Percentiles rank a stretch among this genome's conserved stretches.
Evolutionary conservation across 2,113 vertebrate genomes (phyloP).

Genomic region (Gavialis gangeticus): DNA sequence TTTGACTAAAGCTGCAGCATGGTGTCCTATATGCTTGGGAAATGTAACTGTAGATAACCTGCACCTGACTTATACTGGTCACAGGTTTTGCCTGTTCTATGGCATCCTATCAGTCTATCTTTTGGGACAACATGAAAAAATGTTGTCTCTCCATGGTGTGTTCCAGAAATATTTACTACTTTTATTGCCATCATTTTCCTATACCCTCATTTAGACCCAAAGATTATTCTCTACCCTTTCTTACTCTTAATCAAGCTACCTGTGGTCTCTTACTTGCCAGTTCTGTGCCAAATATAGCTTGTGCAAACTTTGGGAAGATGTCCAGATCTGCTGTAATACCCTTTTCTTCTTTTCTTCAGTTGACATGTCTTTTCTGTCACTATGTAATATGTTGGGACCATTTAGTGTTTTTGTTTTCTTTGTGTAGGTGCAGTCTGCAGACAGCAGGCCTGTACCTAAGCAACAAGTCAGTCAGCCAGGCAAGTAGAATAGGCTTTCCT

Average conservation of each 20-base stretch:
- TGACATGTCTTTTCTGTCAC: not conserved
- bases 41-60: not conserved
- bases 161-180: not conserved
- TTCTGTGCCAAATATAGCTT: not conserved
- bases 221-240: not conserved
- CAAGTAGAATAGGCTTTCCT: no score
- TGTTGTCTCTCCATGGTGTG: not conserved
- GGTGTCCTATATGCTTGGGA: not conserved
- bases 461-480: not conserved
- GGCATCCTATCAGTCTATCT: not conserved
- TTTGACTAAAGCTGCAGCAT: not conserved
- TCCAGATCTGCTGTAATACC: rapidly evolving
- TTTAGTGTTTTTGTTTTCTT: not conserved
- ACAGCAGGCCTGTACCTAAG: not conserved
- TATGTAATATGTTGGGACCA: not conserved
- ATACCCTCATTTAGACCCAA: not conserved
- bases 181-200: not conserved
- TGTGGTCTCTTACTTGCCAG: no score
- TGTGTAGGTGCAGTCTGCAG: not conserved
- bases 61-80: not conserved
- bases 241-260: no score
- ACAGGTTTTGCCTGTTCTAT: not conserved
- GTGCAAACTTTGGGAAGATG: not conserved
- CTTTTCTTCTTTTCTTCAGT: not conserved
- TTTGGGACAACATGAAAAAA: no score